Base-by-base conservation (phyloP, 2,113 vertebrate genomes). In the Apteryx owenii region DNA sequence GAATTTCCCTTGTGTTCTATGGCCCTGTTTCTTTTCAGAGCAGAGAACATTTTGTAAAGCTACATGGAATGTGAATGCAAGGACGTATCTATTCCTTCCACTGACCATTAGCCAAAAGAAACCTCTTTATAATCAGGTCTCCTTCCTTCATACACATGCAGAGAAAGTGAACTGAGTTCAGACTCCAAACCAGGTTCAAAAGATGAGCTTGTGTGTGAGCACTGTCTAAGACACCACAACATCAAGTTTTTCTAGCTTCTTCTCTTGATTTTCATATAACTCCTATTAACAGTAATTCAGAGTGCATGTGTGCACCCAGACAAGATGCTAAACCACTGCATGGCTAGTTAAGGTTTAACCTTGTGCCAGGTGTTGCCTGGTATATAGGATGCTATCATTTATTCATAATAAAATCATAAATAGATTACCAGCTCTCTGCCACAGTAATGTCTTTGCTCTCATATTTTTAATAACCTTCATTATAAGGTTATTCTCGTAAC, bases 11-110 rank as follows among this genome's bases (percentile, higher is more conserved):
- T 23, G 9, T 86, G 88, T 83, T 97, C 93, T 85, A 25, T 4
- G 28, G 42, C 78, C 42, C 23, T 13, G 10, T 91, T 95, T 92
- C 93, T 82, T 80, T 87, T 69, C 84, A 93, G 71, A 40, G 90
- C 95, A 97, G 84, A 58, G 81, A 94, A 96, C 69, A 80, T 82
- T 93, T 66, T 95, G 85, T 81, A 93, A 91, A 92, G 69, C 33
- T 4, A 23, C 31, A 46, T 25, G 56, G 85, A 93, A 79, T 33
- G 78, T 58, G 70, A 73, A 82, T n/a, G 38, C 73, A 53, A 75
- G 96, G 94, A 80, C 68, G 22, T 3, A 11, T 78, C 93, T 92
- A 69, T 76, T 95, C 95, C 95, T 94, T 73, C 78, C 8, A 26
- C 33, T 77, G 90, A 95, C 93, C 89, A 94, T 92, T 93, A 80